A percentile compares a stretch with the other conserved stretches of the same genome.
These are phyloP conservation scores for Agriopis aurantiaria DNA, from an alignment of 2,888 invertebrate species.

Conservation along the genomic window DNA sequence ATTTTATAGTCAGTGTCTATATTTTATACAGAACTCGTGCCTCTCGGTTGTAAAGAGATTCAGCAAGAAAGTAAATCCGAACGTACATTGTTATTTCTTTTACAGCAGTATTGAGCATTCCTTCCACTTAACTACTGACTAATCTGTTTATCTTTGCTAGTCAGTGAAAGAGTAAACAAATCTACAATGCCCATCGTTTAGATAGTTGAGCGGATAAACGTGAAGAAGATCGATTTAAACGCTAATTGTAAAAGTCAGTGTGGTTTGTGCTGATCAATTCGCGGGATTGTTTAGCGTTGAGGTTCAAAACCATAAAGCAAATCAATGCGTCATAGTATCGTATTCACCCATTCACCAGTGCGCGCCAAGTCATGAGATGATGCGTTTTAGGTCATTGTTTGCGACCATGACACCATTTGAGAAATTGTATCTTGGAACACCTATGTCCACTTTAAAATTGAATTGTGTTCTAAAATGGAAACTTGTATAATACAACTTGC, in stretches of 20 bases:
- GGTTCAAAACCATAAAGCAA: constrained; percentile 61
- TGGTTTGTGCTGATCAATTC: constrained; percentile 56
- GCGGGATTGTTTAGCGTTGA: constrained; percentile 58
- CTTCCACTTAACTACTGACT: constrained; percentile 31
- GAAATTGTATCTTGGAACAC: not conserved
- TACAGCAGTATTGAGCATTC: constrained; percentile 25
- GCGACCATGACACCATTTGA: constrained; percentile 23
- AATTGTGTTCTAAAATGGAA: not conserved
- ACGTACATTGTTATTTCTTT: constrained; percentile 22
- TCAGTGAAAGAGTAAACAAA: constrained; percentile 27
- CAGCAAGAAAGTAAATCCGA: constrained; percentile 22
- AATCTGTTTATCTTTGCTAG: constrained; percentile 34
- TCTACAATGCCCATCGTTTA: constrained; percentile 35
- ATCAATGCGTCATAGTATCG: constrained; percentile 63
- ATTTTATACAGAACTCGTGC: constrained; percentile 19
- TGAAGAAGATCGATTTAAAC: constrained; percentile 44
- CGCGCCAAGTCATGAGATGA: constrained; percentile 42
- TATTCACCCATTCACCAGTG: constrained; percentile 50
- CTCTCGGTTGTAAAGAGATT: constrained; percentile 27
- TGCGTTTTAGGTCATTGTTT: constrained; percentile 43
- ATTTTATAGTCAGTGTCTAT: constrained; percentile 22
- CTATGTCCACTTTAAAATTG: not conserved
- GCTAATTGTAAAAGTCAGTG: constrained; percentile 52
- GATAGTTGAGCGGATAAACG: constrained; percentile 34
- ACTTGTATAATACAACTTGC: not conserved